Percentiles rank a stretch among this genome's conserved stretches.
Conservation (phyloP, 2,113 vertebrate species). For the Nothoprocta pentlandii region DNA sequence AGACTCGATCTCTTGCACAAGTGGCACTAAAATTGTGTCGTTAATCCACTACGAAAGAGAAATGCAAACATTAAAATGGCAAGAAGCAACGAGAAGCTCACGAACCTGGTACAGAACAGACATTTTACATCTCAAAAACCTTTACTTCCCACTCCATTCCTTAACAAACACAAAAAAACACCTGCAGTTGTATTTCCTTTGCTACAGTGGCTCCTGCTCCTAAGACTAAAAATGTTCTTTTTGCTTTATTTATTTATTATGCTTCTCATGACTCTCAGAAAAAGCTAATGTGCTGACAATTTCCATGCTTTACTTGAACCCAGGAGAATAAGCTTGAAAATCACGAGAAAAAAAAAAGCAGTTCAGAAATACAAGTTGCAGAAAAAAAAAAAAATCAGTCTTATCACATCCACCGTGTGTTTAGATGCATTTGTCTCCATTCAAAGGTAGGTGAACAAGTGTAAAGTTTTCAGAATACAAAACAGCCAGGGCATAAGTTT, state of each 20-base stretch:
- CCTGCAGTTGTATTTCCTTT: background rate
- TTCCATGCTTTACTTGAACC: background rate
- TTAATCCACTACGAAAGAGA: constrained; percentile 89
- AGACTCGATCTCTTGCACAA: constrained; percentile 92
- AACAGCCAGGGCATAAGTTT: background rate
- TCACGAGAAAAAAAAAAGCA: background rate
- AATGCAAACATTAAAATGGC: background rate
- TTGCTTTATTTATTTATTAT: background rate
- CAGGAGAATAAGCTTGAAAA: background rate
- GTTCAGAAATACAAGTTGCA: background rate
- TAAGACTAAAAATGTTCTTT: background rate
- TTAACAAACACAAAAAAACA: no score
- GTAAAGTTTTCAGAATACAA: background rate
- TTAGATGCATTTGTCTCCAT: background rate
- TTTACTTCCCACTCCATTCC: background rate
- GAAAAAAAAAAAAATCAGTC: background rate
- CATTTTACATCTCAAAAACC: background rate
- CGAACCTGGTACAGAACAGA: background rate
- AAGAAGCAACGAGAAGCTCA: background rate
- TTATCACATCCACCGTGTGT: background rate
- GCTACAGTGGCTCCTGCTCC: background rate
- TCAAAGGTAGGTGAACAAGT: background rate
- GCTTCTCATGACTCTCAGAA: background rate
- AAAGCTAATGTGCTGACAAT: background rate
- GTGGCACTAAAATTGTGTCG: constrained; percentile 92